Evolutionary conservation across 2,888 invertebrate genomes (phyloP), one percentile per base, ranked within the genome.

Genomic region (Lithophane ornitopus): DNA sequence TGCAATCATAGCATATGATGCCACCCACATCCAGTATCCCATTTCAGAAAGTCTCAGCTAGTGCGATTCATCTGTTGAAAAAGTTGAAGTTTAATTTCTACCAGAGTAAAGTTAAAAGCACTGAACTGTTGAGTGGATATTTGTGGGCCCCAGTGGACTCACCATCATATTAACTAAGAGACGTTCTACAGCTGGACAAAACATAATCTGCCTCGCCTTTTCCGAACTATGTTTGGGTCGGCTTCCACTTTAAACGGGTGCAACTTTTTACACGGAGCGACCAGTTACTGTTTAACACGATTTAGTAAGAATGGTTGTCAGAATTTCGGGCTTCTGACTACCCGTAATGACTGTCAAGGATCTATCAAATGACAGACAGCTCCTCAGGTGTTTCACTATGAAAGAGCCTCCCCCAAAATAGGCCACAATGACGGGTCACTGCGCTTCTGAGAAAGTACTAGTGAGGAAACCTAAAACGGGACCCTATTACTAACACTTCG

Each of bases 11-110:
- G 28, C 56, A 87, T 28, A 84, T 49, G 12, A 14, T n/a, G 84
- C 16, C 14, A 90, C 26, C 87, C 88, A 90, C 34, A 81, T 76
- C 87, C 85, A 90, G 16, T 34, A 34, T 7, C 19, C 34, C 72
- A 74, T 72, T n/a, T 28, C 19, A 59, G 3, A 19, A 56, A 7
- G 19, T 34, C 3, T n/a, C 7, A 34, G 56, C n/a, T 34, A 3
- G 16, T 58, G n/a, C 19, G 11, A 58, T 34, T 19, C 19, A 39
- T 59, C 67, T 67, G 67, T 67, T n/a, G 19, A 59, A 67, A 34
- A 19, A 19, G 2, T n/a, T n/a, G 19, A 11, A 3, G 1, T 12
- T 58, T 52, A 9, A 28, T 58, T 26, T 9, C 28, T 28, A 28
- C 19, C 28, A 1, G 14, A 26, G 1, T 39, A n/a, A 12, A 26